Conservation (phyloP, 2,113 vertebrate genomes). For the Macheiramphus alcinus region DNA sequence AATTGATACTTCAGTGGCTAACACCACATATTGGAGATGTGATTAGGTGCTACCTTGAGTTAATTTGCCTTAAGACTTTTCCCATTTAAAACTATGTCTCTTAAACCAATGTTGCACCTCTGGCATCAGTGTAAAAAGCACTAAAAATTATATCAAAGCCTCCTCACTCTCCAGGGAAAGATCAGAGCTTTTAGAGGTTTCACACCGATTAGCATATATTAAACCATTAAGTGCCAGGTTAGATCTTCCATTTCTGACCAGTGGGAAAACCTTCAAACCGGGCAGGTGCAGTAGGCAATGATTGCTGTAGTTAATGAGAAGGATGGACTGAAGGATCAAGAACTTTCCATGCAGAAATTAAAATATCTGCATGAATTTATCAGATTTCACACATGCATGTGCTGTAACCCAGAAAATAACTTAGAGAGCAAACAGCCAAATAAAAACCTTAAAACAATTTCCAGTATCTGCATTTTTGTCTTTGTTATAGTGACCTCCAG, state of each 20-base stretch:
- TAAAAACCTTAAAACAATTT: neutral
- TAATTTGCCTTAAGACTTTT: neutral
- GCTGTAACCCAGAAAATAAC: neutral
- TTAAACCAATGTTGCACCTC: neutral
- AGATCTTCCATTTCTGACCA: neutral
- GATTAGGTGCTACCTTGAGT: neutral
- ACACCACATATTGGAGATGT: neutral
- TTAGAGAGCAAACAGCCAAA: neutral
- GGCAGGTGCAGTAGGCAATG: neutral
- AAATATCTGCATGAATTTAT: neutral
- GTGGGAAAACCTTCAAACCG: neutral
- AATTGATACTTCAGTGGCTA: neutral
- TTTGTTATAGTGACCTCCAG: slow-evolving; percentile 67
- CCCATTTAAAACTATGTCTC: neutral
- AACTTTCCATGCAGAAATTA: neutral
- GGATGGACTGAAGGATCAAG: neutral
- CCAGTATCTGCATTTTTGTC: neutral
- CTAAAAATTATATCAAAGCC: neutral
- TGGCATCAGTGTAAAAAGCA: neutral
- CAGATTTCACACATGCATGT: neutral
- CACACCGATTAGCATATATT: neutral
- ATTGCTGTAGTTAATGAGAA: rapidly evolving
- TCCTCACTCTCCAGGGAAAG: neutral
- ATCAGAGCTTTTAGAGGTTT: neutral
- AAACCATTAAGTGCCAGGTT: neutral